Evolutionary conservation across 2,113 vertebrate genomes (phyloP).

Genomic region (Symphodus melops): DNA sequence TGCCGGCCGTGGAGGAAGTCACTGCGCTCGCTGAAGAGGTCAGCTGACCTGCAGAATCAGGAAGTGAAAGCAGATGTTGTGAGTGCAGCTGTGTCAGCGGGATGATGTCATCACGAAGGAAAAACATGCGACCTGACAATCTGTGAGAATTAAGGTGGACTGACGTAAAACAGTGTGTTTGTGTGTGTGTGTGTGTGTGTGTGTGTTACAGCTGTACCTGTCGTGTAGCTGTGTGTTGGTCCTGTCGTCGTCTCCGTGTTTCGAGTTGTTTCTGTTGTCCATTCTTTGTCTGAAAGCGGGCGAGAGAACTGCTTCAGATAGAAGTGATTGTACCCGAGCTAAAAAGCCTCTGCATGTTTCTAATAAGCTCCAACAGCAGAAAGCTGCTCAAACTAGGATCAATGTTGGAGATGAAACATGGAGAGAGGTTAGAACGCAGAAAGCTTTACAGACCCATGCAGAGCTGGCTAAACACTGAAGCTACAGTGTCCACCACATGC

Average conservation of each 20-base stretch:
- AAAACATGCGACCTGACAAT: neutral
- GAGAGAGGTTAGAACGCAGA: too few species aligned
- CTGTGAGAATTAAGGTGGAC: neutral
- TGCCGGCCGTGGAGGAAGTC: neutral
- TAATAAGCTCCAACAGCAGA: too few species aligned
- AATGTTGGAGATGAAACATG: too few species aligned
- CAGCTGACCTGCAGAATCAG: constrained; percentile 42
- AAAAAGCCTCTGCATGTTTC: too few species aligned
- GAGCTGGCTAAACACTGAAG: too few species aligned
- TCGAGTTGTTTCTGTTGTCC: neutral
- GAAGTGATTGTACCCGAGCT: too few species aligned
- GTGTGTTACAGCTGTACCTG: constrained; percentile 14
- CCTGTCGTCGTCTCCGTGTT: neutral
- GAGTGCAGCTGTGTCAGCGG: constrained; percentile 21
- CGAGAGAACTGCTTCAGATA: too few species aligned
- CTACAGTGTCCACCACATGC: too few species aligned
- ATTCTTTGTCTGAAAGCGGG: constrained; percentile 16
- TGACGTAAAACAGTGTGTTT: too few species aligned
- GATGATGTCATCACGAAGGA: neutral
- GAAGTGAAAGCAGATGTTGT: constrained; percentile 42
- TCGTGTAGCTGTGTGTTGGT: fast-evolving
- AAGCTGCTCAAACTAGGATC: too few species aligned
- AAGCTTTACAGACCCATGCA: too few species aligned
- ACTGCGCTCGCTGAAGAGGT: neutral
- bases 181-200: too few species aligned